A percentile compares a stretch with the other conserved stretches of the same genome.
phyloP scores from a whole-genome alignment of 1,140 invertebrate species.

The Kradibia gibbosae region DNA sequence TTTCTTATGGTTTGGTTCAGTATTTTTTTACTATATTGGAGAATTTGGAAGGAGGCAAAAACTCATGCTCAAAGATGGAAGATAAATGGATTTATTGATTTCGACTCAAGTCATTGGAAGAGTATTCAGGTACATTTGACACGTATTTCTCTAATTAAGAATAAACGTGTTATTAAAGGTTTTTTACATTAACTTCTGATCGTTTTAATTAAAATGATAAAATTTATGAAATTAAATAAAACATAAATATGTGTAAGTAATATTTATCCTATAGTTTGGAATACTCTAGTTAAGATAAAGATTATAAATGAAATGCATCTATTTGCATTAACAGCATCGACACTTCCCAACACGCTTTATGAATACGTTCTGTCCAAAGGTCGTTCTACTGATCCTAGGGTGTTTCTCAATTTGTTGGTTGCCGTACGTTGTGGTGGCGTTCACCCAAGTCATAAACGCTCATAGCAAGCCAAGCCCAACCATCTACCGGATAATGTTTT shows the following conservation, averaged over 20 bases:
- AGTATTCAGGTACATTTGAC: slow-evolving; percentile 76
- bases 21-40: slow-evolving; percentile 82
- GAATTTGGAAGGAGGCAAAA: slow-evolving; percentile 81
- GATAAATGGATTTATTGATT: slow-evolving; percentile 52
- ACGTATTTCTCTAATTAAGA: neutral
- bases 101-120: slow-evolving; percentile 76
- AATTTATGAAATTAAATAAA: too few species aligned
- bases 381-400: slow-evolving; percentile 81
- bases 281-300: too few species aligned
- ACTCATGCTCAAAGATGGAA: slow-evolving; percentile 79
- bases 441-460: slow-evolving; percentile 75
- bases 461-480: slow-evolving; percentile 71
- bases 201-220: too few species aligned
- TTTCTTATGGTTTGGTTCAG: slow-evolving; percentile 80
- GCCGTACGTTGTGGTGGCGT: slow-evolving; percentile 80
- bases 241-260: too few species aligned
- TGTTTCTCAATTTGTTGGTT: slow-evolving; percentile 85
- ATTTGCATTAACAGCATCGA: too few species aligned
- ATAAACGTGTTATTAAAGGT: neutral
- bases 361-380: slow-evolving; percentile 70
- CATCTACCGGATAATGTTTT: slow-evolving; percentile 80
- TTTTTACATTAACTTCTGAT: too few species aligned
- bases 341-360: too few species aligned
- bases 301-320: too few species aligned
- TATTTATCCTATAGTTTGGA: too few species aligned